Base-by-base conservation (phyloP, 1,140 invertebrate species). In the Ceratosolen solmsi region DNA sequence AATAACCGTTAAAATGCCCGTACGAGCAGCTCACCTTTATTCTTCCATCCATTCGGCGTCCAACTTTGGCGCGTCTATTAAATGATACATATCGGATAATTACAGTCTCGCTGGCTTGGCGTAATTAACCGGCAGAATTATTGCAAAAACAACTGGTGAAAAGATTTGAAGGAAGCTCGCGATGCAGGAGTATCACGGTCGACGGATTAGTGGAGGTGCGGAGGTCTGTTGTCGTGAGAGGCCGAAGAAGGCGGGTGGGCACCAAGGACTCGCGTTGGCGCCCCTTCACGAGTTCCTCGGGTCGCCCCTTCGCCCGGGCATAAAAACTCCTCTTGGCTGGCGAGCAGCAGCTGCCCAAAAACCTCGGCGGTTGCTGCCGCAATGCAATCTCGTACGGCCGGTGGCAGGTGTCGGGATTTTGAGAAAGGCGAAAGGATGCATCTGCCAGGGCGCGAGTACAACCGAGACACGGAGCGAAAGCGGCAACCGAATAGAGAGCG, bases 51-150 rank as follows among this genome's bases (percentile, higher is more conserved):
- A 58, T 22, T 4, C 20, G 8, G 8, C 54, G 17, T 15, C 17
- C 2, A 58, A 58, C 27, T 7, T n/a, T n/a, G n/a, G 9, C 36
- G 2, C 20, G 17, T 15, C 13, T 15, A 54, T 54, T 4, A 22
- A 5, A 22, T 71, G 51, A 79, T 79, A 36, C 46, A 33, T 72
- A 72, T 71, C 77, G n/a, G 77, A 71, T 79, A 72, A 79, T 79
- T 79, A 70, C 76, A 27, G 46, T 79, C 63, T 70, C 65, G 68
- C 65, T 68, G 15, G 46, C n/a, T n/a, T n/a, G 22, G 49, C 54
- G 60, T n/a, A 79, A 79, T 79, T 70, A 70, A 70, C 63, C 63
- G 65, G 20, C 65, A 54, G 22, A 20, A 68, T 68, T 20, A 38
- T 38, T 38, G 15, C 20, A n/a, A 68, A n/a, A 68, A 38, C 36